Base-by-base conservation (phyloP, 1,140 invertebrate genomes). In the Pristionchus pacificus region DNA sequence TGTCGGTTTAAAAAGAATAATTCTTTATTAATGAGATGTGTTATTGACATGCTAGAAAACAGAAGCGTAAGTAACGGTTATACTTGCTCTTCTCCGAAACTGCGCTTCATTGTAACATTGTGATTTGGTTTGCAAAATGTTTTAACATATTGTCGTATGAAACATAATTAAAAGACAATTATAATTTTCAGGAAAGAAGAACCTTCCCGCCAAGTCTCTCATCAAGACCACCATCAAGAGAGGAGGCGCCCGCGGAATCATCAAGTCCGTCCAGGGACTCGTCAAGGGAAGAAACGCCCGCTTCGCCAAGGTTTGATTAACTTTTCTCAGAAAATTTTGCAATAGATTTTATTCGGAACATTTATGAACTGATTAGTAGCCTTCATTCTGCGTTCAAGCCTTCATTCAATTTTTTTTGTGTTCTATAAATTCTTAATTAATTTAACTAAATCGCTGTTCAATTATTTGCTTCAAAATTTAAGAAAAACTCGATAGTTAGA, bases 131-230 rank as follows among this genome's bases (percentile, higher is more conserved):
- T n/a, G n/a, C n/a, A n/a, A n/a, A n/a, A n/a, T n/a, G n/a, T n/a
- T n/a, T n/a, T n/a, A n/a, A n/a, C n/a, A n/a, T n/a, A n/a, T n/a
- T n/a, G n/a, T n/a, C n/a, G n/a, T n/a, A 65, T 31, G 64, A 65
- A 30, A 33, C 27, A 66, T 60, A 3, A 24, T 24, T 28, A 28
- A 24, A 71, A 3, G 28, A 65, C 13, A 32, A 28, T 55, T 14
- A 69, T 28, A n/a, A 19, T 65, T 65, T 28, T 69, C n/a, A 69
- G 61, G 24, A 6, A 33, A 63, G 30, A 63, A 30, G 31, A 32
- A 60, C 62, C 63, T 28, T 30, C 72, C 72, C 27, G 66, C 72
- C 72, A 69, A 74, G 72, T 28, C 60, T 25, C 49, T 71, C 68
- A 49, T 58, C 61, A 59, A 55, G 38, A 25, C 60, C n/a, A 64